Evolutionary conservation across 2,888 invertebrate genomes (phyloP).

Genomic region (Fragum sueziense): DNA sequence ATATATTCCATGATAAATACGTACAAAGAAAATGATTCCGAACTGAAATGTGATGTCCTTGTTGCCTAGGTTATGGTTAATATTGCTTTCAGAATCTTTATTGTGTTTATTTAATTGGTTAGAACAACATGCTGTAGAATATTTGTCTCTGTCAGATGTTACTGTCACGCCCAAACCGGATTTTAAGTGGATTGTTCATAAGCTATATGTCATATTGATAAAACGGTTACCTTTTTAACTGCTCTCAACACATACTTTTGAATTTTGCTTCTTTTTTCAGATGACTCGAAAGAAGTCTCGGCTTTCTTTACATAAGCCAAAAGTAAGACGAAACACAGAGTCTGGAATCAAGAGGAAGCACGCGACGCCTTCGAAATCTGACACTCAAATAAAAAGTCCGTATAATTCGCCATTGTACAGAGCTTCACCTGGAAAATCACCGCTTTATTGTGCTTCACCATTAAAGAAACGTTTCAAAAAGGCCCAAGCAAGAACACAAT

Average conservation of each 20-base stretch:
- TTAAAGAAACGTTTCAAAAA: not conserved
- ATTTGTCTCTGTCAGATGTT: no score
- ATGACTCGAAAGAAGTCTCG: not conserved
- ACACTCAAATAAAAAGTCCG: not conserved
- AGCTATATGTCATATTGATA: no score
- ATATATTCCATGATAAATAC: no score
- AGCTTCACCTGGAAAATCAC: no score
- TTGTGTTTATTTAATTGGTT: no score
- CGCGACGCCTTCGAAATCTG: not conserved
- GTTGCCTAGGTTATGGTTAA: no score
- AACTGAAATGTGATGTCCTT: no score
- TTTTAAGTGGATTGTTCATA: no score
- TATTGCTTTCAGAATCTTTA: no score
- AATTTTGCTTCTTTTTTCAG: not conserved
- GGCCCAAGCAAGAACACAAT: not conserved
- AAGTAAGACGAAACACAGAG: not conserved
- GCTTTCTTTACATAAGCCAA: not conserved
- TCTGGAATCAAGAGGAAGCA: not conserved
- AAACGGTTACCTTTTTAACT: not conserved
- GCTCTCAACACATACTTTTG: not conserved
- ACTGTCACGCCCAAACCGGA: no score
- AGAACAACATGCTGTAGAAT: no score
- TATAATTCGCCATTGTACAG: not conserved
- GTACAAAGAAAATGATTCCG: no score
- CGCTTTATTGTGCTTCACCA: not conserved